Evolutionary conservation across 2,888 invertebrate species (phyloP).

Genomic region (Lutraria lutraria): DNA sequence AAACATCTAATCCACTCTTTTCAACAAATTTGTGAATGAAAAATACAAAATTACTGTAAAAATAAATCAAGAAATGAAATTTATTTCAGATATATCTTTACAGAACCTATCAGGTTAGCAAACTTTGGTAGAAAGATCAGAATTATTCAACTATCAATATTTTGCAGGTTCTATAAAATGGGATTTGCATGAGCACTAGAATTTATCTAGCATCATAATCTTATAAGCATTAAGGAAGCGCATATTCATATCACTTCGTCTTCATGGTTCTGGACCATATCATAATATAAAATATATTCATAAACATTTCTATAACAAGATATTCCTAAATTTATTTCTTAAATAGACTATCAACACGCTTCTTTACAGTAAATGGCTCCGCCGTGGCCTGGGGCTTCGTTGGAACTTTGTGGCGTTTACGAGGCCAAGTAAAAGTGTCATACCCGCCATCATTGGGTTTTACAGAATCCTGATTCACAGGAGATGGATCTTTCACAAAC

Average conservation of each 20-base stretch:
- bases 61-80: no score
- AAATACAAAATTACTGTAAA: no score
- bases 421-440: conserved; percentile 82
- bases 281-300: conserved; percentile 5
- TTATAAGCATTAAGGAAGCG: not conserved
- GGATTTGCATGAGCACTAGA: no score
- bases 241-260: not conserved
- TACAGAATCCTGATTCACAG: conserved; percentile 67
- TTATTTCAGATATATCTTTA: no score
- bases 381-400: conserved; percentile 73
- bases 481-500: conserved; percentile 72
- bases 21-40: no score
- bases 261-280: not conserved
- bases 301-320: conserved; percentile 6
- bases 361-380: conserved; percentile 80
- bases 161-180: no score
- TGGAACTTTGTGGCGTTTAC: conserved; percentile 78
- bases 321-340: conserved; percentile 39
- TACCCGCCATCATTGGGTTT: conserved; percentile 72
- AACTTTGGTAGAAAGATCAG: no score
- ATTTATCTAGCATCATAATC: not conserved
- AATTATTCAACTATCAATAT: no score
- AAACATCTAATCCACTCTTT: no score
- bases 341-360: conserved; percentile 74
- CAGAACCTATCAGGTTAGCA: no score